Percentiles rank a stretch among this genome's conserved stretches.
phyloP scores from a whole-genome alignment of 2,797 vertebrate genomes.

The Oceanodroma leucorhoa region DNA sequence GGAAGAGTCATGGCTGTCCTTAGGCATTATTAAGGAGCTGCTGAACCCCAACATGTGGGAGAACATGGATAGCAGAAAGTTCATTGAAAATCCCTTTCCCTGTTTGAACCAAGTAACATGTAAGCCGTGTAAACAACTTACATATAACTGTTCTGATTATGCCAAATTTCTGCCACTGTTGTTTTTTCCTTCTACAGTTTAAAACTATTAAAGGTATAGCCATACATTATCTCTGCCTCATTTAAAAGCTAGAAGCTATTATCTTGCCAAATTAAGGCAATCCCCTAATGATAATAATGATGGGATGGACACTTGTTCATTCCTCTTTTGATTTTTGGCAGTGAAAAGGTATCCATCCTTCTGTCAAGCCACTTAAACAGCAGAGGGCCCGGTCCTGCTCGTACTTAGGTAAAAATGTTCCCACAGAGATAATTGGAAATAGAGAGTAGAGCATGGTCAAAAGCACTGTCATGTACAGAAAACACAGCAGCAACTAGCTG shows the following conservation, averaged over 20 bases:
- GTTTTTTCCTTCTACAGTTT: neutral
- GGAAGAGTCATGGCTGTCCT: neutral
- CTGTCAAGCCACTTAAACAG: neutral
- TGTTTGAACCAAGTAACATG: neutral
- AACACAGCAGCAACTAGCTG: conserved; percentile 17
- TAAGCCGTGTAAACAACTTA: neutral
- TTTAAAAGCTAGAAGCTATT: neutral
- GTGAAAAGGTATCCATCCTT: neutral
- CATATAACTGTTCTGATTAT: neutral
- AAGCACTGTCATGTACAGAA: neutral
- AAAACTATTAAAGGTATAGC: neutral
- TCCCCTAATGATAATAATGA: neutral
- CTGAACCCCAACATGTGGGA: neutral
- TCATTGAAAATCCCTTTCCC: neutral
- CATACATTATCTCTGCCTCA: neutral
- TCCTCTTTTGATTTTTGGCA: neutral
- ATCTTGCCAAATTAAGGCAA: neutral
- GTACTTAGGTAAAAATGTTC: neutral
- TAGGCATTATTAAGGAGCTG: neutral
- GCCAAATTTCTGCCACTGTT: neutral
- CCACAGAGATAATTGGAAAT: neutral
- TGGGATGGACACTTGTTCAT: neutral
- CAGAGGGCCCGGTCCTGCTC: neutral
- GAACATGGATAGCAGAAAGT: neutral
- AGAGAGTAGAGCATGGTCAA: neutral